Evolutionary conservation across 2,797 vertebrate species (phyloP).

Genomic region (Premnoplex brunnescens): DNA sequence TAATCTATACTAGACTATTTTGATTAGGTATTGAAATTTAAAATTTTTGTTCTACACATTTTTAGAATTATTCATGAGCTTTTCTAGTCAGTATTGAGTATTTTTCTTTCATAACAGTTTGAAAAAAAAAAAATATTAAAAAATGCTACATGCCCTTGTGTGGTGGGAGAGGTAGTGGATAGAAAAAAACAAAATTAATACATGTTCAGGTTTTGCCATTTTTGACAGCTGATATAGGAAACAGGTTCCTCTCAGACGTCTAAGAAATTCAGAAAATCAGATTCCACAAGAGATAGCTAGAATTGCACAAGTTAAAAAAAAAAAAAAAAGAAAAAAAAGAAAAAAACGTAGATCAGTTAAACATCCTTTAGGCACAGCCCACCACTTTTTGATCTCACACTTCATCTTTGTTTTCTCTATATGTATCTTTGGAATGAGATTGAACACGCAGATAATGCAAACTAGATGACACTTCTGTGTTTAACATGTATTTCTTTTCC

Average conservation of each 20-base stretch:
- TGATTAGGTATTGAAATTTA: background rate
- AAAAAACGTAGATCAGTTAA: background rate
- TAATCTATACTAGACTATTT: background rate
- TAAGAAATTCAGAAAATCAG: background rate
- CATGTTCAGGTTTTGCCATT: background rate
- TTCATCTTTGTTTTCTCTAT: background rate
- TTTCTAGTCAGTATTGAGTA: background rate
- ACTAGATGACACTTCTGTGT: background rate
- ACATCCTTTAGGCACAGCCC: background rate
- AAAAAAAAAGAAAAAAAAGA: no score
- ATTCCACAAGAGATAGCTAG: background rate
- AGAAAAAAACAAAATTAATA: background rate
- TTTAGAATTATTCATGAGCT: background rate
- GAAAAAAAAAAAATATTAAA: background rate
- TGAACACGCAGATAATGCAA: background rate
- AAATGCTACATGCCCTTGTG: background rate
- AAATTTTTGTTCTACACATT: background rate
- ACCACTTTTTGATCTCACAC: background rate
- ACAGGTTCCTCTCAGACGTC: background rate
- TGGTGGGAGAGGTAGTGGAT: background rate
- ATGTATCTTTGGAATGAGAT: background rate
- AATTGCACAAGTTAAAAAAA: background rate
- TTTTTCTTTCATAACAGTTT: background rate
- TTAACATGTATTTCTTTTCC: background rate
- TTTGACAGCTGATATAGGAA: background rate